Base-by-base conservation (phyloP, 92 coral and sea anemone genomes). In the Porites evermanni region DNA sequence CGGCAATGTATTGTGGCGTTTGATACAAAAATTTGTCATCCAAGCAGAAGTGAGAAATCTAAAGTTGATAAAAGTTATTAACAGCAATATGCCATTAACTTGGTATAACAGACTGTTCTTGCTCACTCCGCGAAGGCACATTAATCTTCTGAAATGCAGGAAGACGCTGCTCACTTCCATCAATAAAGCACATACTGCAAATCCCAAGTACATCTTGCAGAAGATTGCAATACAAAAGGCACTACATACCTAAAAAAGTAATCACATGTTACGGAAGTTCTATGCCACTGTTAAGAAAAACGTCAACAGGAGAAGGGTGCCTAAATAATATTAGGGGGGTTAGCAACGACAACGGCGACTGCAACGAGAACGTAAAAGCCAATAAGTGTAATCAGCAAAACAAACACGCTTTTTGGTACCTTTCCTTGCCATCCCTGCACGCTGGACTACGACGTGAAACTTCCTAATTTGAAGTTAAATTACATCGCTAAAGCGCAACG, bases 151-250 rank as follows among this genome's bases (percentile, higher is more conserved):
- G 16, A 83, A 70, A 64, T 95, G 98, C 14, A 95, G 92, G 61
- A 95, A 95, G 6, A 95, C 92, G 72, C 98, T 96, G 89, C 94
- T 94, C 72, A 96, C 91, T 72, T 96, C 98, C 93, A 96, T 92
- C n/a, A 96, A 86, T 10, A 96, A 85, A 11, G 96, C 79, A 67
- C 92, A 85, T 54, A 91, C 79, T 21, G 90, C 98, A 89, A 91
- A 91, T 2, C 94, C 95, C 2, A 91, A 77, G 84, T 94, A 96
- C 50, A 64, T 79, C 65, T 82, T 74, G 54, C 85, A 70, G 72
- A 89, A 67, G 51, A 94, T 60, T 24, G 96, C 92, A 20, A 94
- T 54, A 53, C 70, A 72, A 81, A 96, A 96, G 19, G 96, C 94
- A 53, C 61, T 77, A 44, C 87, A 64, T 26, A 96, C 98, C 98